These are phyloP conservation scores for Hybognathus amarus DNA, from an alignment of 2,797 vertebrate species.

Conservation along the genomic window DNA sequence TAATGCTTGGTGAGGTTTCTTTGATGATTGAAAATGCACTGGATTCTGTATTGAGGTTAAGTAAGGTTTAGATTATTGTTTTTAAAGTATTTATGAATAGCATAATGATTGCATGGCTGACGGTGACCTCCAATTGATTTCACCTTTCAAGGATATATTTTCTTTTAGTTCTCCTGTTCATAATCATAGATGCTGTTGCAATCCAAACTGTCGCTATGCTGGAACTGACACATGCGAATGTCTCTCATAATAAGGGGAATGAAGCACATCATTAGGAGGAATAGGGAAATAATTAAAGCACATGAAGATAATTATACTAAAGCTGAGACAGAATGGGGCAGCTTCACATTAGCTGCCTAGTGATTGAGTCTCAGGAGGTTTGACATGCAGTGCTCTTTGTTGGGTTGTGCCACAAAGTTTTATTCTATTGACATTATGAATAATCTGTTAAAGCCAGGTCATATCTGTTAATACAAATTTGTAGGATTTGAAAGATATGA, in stretches of 20 bases:
- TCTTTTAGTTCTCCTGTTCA: constrained; percentile 14
- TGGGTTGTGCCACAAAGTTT: constrained; percentile 24
- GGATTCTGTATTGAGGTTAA: neutral
- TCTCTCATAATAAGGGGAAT: constrained; percentile 69
- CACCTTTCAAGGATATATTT: constrained; percentile 42
- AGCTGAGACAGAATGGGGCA: constrained; percentile 66
- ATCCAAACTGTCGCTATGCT: constrained; percentile 42
- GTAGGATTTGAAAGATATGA: neutral
- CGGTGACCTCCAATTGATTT: constrained; percentile 29
- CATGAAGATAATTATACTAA: constrained; percentile 79
- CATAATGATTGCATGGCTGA: constrained; percentile 10
- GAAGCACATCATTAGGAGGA: constrained; percentile 77
- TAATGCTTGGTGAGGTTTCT: constrained; percentile 6
- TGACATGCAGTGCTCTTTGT: constrained; percentile 40
- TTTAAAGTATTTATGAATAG: constrained; percentile 1
- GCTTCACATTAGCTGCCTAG: constrained; percentile 50
- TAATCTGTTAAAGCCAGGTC: constrained; percentile 58
- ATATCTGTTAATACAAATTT: neutral
- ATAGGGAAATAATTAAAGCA: constrained; percentile 76
- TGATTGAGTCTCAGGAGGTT: constrained; percentile 59
- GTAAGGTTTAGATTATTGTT: constrained; percentile 11
- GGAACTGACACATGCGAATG: constrained; percentile 59
- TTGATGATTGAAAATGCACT: neutral
- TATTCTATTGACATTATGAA: constrained; percentile 49
- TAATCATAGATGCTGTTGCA: constrained; percentile 34